Base-by-base conservation (phyloP, 2,797 vertebrate genomes). In the Petrocephalus sullivani region DNA sequence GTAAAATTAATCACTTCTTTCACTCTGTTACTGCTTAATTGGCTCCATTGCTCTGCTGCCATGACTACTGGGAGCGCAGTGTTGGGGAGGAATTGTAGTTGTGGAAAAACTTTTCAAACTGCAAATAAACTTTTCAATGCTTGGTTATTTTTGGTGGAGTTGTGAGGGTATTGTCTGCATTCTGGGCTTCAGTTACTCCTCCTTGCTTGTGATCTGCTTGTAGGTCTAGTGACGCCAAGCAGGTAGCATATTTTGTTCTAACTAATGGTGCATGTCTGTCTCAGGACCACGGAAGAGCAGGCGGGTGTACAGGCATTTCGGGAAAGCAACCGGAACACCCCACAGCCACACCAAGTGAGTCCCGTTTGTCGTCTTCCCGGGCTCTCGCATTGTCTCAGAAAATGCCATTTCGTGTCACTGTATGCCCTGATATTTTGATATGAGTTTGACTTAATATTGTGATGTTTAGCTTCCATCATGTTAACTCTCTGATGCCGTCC, bases 331-430 rank as follows among this genome's bases (percentile, higher is more conserved):
- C 23, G 97, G 97, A 93, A 98, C 97, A 54, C 97, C 97, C 19
- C 97, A 98, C 94, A 98, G 97, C 94, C 97, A 96, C 92, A 98
- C 96, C 93, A 98, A 98, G 97, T 98, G 94, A 92, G 97, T 51
- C 87, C 56, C 2, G 8, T 10, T 64, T 9, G 21, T 14, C 53
- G 51, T 3, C 19, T 53, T 67, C 33, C 21, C 61, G 1, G 12
- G 23, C 19, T 41, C 46, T 71, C 84, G 56, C 28, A 5, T 37
- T 19, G 33, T 37, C 4, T 37, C 61, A 28, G 28, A 28, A 64
- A 12, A 33, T 23, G 12, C 8, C 21, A 8, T n/a, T 64, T 64
- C 21, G 21, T 10, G 60, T n/a, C 23, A 64, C 61, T 64, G 23
- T 23, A 12, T 64, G 61, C 10, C 61, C 14, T 12, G 6, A 37